phyloP scores from a whole-genome alignment of 2,888 invertebrate species.

The Dorcus hopei region DNA sequence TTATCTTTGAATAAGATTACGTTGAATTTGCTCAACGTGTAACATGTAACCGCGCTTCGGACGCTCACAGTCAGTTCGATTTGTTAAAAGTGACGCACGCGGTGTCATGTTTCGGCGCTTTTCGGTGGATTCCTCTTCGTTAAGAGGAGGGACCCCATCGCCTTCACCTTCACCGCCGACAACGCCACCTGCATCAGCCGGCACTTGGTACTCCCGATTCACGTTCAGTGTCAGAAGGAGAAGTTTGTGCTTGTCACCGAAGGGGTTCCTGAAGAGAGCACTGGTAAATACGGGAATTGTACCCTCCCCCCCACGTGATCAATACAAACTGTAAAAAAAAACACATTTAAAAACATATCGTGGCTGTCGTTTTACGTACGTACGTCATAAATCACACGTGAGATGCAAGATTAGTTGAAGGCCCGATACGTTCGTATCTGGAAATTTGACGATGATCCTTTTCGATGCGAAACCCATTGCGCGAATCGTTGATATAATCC shows the following conservation, averaged over 20 bases:
- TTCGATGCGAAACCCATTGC: too few relatives aligned
- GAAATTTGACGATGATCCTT: too few relatives aligned
- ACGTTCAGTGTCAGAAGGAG: constrained; percentile 37
- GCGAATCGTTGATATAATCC: too few relatives aligned
- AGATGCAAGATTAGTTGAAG: too few relatives aligned
- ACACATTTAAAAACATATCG: too few relatives aligned
- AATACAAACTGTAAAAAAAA: too few relatives aligned
- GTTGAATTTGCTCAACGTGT: too few relatives aligned
- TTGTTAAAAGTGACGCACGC: background rate
- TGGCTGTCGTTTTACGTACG: too few relatives aligned
- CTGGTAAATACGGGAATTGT: constrained; percentile 27
- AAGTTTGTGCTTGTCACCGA: constrained; percentile 36
- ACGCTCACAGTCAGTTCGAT: background rate
- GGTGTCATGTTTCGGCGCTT: constrained; percentile 20
- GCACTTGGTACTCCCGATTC: constrained; percentile 40
- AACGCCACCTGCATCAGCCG: constrained; percentile 34
- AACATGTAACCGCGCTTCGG: background rate
- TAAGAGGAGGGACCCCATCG: constrained; percentile 15
- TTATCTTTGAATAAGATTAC: too few relatives aligned
- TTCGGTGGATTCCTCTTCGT: constrained; percentile 31
- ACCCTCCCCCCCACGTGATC: too few relatives aligned
- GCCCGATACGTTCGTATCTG: too few relatives aligned
- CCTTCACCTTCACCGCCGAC: constrained; percentile 32
- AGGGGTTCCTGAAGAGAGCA: constrained; percentile 32
- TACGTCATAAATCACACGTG: too few relatives aligned